phyloP scores from a whole-genome alignment of 2,888 invertebrate genomes.

The Atrina japonica region DNA sequence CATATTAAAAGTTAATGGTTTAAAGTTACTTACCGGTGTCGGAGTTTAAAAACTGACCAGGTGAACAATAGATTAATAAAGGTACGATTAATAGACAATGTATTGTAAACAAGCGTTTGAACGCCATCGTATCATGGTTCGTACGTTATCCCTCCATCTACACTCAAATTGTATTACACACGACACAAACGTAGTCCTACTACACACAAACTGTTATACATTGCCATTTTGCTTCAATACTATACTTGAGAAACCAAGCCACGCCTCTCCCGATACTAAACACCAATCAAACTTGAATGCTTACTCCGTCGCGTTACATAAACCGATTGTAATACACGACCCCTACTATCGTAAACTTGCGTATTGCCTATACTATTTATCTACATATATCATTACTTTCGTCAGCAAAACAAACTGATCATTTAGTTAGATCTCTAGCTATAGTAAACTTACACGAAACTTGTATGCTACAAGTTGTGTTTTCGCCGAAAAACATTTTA shows the following conservation, averaged over 20 bases:
- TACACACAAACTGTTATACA: too few relatives aligned
- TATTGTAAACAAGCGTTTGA: conserved; percentile 20
- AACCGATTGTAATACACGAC: background rate
- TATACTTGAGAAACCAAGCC: too few relatives aligned
- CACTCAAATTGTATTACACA: too few relatives aligned
- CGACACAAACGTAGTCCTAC: too few relatives aligned
- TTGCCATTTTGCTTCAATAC: too few relatives aligned
- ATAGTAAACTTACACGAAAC: background rate
- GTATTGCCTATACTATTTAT: background rate
- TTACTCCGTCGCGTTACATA: background rate
- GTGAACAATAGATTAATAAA: conserved; percentile 15
- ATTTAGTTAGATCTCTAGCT: background rate
- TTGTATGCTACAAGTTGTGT: background rate
- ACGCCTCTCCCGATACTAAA: too few relatives aligned
- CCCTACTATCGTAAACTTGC: too few relatives aligned
- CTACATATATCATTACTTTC: background rate
- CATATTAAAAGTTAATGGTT: too few relatives aligned
- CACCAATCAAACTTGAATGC: background rate
- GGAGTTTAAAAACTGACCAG: too few relatives aligned
- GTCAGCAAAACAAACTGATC: too few relatives aligned
- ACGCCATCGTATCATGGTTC: conserved; percentile 24
- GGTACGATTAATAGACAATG: conserved; percentile 24
- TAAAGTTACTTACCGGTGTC: too few relatives aligned
- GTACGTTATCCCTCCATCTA: conserved; percentile 3
- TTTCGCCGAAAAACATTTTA: background rate